Evolutionary conservation across 1,140 invertebrate genomes (phyloP), one percentile per base, ranked within the genome.

Genomic region (Drosophila melanogaster): DNA sequence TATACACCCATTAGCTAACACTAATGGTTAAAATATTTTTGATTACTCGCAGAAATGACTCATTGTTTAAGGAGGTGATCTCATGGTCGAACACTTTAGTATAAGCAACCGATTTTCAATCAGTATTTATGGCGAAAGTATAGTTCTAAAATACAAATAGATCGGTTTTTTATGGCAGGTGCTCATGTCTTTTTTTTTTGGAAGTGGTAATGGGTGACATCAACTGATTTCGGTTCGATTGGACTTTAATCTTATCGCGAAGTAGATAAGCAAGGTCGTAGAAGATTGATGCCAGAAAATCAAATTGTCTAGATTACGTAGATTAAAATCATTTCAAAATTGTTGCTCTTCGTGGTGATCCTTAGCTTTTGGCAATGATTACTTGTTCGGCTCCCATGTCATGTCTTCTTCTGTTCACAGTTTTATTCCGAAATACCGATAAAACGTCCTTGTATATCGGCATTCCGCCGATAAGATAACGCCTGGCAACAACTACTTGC

Each of bases 391-490:
- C 59, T 71, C 65, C 64, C 53, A 60, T 75, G 74, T 84, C 47
- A 44, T 65, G 37, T 70, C 33, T 67, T 62, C 10, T 30, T 35
- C 3, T 61, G 26, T 26, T 67, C 12, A 30, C 49, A 53, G 35
- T 50, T 11, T 40, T 55, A 77, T 74, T 70, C 54, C 65, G 38
- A 57, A 81, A 74, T 64, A 41, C 33, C 49, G 81, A 85, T 85
- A 85, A 78, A 49, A 64, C 22, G 33, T 38, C 33, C 86, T 64
- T 74, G 54, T 77, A 59, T 87, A 85, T 85, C 83, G 74, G 60
- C 57, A 87, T 87, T 86, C 60, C 57, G 24, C 0, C 43, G 81
- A 85, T 85, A 81, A 85, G 81, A 85, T 85, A 85, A 67, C 14
- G 38, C 3, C 58, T 51, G 44, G 49, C 61, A 53, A 47, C 72